Conservation (phyloP, 2,888 invertebrate genomes). For the Andrena trimmerana region DNA sequence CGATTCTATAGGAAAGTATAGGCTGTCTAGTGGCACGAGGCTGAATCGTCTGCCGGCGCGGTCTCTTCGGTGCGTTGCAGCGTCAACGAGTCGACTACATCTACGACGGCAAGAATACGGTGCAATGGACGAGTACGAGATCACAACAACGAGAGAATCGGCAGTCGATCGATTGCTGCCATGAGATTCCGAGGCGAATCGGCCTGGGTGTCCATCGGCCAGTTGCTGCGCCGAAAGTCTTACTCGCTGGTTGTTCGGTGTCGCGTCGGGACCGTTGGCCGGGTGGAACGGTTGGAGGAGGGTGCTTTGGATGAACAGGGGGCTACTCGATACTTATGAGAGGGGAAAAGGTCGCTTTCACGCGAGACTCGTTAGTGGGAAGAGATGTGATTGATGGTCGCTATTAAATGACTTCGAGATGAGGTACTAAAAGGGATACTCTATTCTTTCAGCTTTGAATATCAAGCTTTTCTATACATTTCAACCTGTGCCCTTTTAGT, state of each 20-base stretch:
- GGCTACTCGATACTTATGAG: constrained; percentile 22
- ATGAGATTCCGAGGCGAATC: constrained; percentile 53
- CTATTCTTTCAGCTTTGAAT: not conserved
- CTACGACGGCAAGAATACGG: constrained; percentile 64
- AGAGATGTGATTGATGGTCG: not conserved
- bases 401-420: constrained; percentile 10
- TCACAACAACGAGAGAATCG: constrained; percentile 74
- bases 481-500: not conserved
- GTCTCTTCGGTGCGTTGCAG: constrained; percentile 44
- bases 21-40: not conserved
- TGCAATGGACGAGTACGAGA: constrained; percentile 72
- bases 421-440: not conserved
- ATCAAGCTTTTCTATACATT: too few species aligned
- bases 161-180: constrained; percentile 66
- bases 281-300: constrained; percentile 74
- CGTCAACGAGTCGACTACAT: constrained; percentile 48
- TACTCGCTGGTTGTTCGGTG: constrained; percentile 78
- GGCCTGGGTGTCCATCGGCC: constrained; percentile 69
- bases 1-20: not conserved
- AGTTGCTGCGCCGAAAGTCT: constrained; percentile 70
- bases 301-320: not conserved
- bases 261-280: constrained; percentile 84
- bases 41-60: constrained; percentile 57
- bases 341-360: not conserved
- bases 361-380: constrained; percentile 27